These are phyloP conservation scores for Microtus richardsoni DNA, from an alignment of 2,113 vertebrate genomes.

Conservation along the genomic window DNA sequence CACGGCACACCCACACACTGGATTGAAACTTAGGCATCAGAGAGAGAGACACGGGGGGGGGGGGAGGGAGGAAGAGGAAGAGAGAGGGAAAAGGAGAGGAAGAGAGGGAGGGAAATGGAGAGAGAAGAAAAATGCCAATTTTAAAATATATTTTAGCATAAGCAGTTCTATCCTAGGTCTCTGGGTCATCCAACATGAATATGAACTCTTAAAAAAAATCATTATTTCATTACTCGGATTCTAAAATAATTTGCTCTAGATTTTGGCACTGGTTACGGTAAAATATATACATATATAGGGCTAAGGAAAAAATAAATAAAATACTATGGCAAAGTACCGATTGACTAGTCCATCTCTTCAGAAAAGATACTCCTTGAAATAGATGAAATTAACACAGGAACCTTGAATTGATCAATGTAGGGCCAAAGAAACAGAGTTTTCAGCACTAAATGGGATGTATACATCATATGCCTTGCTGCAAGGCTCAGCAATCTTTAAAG, in stretches of 20 bases:
- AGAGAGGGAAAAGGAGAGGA: too few species aligned
- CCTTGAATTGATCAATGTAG: not conserved
- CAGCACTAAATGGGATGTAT: not conserved
- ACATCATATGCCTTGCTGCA: not conserved
- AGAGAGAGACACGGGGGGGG: accelerated
- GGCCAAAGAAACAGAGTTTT: not conserved
- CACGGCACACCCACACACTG: not conserved
- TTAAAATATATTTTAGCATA: not conserved
- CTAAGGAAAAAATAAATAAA: not conserved
- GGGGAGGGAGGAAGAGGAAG: too few species aligned
- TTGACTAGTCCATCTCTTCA: not conserved
- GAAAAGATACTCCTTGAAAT: not conserved
- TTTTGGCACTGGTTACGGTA: not conserved
- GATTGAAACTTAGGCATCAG: too few species aligned
- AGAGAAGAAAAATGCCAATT: not conserved
- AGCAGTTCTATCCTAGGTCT: not conserved
- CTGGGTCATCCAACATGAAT: not conserved
- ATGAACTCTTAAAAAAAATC: too few species aligned
- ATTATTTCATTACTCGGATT: too few species aligned
- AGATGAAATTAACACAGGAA: not conserved
- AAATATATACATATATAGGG: not conserved
- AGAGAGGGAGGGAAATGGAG: too few species aligned
- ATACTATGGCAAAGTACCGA: too few species aligned
- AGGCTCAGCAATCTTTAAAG: not conserved
- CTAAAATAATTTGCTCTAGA: not conserved